phyloP scores from a whole-genome alignment of 2,113 vertebrate genomes.

The Dipodomys merriami region DNA sequence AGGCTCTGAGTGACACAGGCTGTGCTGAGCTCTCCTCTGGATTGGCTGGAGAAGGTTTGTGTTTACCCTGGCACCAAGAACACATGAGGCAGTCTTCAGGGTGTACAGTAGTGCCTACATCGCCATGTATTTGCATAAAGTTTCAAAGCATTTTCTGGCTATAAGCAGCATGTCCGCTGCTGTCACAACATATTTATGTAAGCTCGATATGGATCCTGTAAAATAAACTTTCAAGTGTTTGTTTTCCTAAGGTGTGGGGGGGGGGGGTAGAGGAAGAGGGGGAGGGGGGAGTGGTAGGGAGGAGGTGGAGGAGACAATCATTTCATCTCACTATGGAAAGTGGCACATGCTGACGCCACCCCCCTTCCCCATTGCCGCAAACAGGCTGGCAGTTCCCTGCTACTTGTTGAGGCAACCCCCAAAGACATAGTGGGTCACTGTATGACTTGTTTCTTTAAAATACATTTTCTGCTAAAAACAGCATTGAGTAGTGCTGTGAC shows the following conservation, averaged over 20 bases:
- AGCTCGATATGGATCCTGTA: constrained; percentile 66
- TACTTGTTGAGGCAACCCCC: neutral
- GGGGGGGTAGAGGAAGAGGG: neutral
- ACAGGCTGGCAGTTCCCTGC: constrained; percentile 6
- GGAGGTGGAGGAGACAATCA: neutral
- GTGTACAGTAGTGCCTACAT: constrained; percentile 70
- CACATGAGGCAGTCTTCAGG: constrained; percentile 78
- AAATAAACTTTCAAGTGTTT: constrained; percentile 75
- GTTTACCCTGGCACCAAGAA: constrained; percentile 83
- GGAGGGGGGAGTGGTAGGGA: neutral
- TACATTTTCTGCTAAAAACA: neutral
- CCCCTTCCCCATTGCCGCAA: constrained; percentile 24
- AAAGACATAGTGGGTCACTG: neutral
- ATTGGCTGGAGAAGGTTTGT: constrained; percentile 71
- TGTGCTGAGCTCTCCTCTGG: constrained; percentile 77
- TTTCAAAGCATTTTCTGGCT: constrained; percentile 77
- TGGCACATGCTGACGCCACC: constrained; percentile 12
- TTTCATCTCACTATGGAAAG: constrained; percentile 63
- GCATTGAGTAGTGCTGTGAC: neutral
- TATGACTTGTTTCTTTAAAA: neutral
- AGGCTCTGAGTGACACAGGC: constrained; percentile 72
- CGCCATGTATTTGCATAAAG: constrained; percentile 78
- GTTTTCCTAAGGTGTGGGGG: constrained; percentile 73
- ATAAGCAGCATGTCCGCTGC: constrained; percentile 66
- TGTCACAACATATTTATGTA: constrained; percentile 78